Base-by-base conservation (phyloP, 2,113 vertebrate genomes). In the Oriolus oriolus region DNA sequence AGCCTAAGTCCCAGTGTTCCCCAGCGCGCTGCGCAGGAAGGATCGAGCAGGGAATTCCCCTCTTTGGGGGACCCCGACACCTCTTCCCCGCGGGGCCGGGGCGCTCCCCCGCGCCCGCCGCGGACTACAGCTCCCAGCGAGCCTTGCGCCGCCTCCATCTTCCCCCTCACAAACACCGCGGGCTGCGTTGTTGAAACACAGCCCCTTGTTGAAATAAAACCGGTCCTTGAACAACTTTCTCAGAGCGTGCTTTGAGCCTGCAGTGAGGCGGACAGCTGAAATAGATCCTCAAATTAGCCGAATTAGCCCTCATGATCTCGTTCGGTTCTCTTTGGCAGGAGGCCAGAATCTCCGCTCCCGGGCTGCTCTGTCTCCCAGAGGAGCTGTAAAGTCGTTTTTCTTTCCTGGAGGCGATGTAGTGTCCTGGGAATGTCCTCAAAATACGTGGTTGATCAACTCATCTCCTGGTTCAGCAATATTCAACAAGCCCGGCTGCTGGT, bases 131-230 rank as follows among this genome's bases (percentile, higher is more conserved):
- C 52, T 87, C 90, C 95, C 93, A 68, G 69, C 27, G 17, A n/a
- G 65, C 87, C n/a, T 14, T 24, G 71, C 65, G 37, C 30, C 39
- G 35, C 78, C 70, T 35, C 92, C 96, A 94, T 95, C 37, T 87
- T 39, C 9, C 14, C 14, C 2, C 9, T 7, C 31, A 1, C 9
- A 1, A 5, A 4, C 2, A 1, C 2, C 0, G 24, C 3, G 6
- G 0, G 4, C 7, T 3, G 47, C 14, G 7, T 5, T 6, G 8
- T 11, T 39, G 39, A 17, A 28, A 16, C 21, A 18, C 35, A n/a
- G 5, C 5, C 13, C 17, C 5, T 18, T 26, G 15, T 8, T 9
- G 13, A 17, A 47, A 24, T 28, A 33, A 53, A 70, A 16, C 13
- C 11, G 3, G n/a, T 10, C 9, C 13, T 31, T 13, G 30, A 23